Evolutionary conservation across 2,888 invertebrate species (phyloP), one percentile per base, ranked within the genome.

Genomic region (Temnothorax rugatulus): DNA sequence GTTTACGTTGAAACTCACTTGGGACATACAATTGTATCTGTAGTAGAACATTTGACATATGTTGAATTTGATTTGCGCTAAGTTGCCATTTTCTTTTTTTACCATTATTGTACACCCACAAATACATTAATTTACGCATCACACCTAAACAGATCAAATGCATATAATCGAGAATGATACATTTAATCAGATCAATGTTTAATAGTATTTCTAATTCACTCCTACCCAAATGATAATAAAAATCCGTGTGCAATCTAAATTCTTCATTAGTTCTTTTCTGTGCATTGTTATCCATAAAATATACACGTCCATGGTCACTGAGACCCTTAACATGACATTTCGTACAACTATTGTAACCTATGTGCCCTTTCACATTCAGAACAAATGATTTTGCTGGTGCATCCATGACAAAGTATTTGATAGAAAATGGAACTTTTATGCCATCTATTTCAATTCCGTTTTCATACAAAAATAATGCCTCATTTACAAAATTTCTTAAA

Each of bases 341-440:
- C 52, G 87, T 86, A 71, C 90, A 91, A 66, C 87, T 87, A 44
- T 73, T 41, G 76, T 90, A 91, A 29, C 85, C 90, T 9, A 44
- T 74, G 73, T 91, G 91, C 15, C 82, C 83, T 74, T 77, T 87
- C 5, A 87, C 84, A 84, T 87, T 89, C 18, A 86, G 66, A 59
- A 90, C 75, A 63, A 44, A 88, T 4, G 88, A 25, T 74, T 85
- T 89, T 2, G 90, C 90, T 11, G 90, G 90, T 9, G 88, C 86
- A 86, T 90, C 90, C 0, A 61, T 7, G 29, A 61, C 29, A 61
- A 61, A 61, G 18, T 61, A 61, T 61, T 61, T 61, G 7, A 61
- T 61, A 61, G 61, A 61, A 61, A 59, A 59, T 79, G 86, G 84
- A 84, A 90, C 83, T 38, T 82, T 82, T 63, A 44, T 50, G 21